These are phyloP conservation scores for Chaetops frenatus DNA, from an alignment of 2,113 vertebrate species.

Conservation along the genomic window DNA sequence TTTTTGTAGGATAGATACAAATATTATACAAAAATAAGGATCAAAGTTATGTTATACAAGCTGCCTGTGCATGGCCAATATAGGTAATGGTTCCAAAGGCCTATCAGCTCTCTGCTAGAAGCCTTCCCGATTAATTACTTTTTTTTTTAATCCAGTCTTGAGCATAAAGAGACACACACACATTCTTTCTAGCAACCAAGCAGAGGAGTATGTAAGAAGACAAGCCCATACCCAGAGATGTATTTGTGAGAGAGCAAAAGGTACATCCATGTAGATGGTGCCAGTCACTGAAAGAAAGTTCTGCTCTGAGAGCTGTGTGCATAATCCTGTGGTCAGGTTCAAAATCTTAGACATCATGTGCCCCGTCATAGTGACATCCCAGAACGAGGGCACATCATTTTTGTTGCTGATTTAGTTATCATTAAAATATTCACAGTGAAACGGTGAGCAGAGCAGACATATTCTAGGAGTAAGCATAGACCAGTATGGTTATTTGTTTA, in stretches of 20 bases:
- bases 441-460: background rate
- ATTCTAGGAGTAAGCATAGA: background rate
- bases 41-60: background rate
- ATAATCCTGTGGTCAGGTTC: background rate
- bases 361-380: background rate
- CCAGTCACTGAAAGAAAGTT: background rate
- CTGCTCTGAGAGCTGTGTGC: background rate
- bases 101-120: background rate
- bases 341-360: background rate
- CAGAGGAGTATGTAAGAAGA: background rate
- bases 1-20: background rate
- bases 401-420: background rate
- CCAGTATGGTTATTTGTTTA: background rate
- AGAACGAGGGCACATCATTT: rapidly evolving
- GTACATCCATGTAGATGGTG: background rate
- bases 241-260: background rate
- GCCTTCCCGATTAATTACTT: background rate
- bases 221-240: background rate
- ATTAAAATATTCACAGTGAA: background rate
- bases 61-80: background rate
- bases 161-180: background rate
- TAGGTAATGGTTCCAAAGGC: background rate
- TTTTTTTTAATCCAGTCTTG: background rate
- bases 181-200: background rate
- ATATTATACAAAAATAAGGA: no score